Conservation (phyloP, 1,140 invertebrate species). For the Drosophila subobscura region DNA sequence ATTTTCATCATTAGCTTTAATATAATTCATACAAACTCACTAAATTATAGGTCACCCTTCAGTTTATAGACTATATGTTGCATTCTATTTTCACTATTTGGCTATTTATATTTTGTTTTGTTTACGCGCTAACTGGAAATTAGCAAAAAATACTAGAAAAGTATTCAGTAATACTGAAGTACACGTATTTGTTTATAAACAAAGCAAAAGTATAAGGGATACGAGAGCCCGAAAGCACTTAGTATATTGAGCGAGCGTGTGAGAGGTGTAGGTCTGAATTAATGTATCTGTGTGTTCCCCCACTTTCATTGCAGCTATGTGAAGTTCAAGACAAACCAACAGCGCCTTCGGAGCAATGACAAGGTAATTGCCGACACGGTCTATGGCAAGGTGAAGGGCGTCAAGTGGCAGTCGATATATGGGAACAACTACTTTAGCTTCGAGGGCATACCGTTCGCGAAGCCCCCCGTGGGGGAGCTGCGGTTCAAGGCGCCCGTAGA, state of each 20-base stretch:
- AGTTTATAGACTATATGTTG: neutral
- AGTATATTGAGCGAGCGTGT: too few species aligned
- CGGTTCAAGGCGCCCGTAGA: constrained; percentile 85
- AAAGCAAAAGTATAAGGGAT: constrained; percentile 15
- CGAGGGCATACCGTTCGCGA: constrained; percentile 86
- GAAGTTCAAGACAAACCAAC: constrained; percentile 81
- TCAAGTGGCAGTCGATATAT: constrained; percentile 71
- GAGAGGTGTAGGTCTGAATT: too few species aligned
- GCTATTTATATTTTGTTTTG: constrained; percentile 45
- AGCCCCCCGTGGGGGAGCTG: constrained; percentile 84
- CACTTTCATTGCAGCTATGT: constrained; percentile 65
- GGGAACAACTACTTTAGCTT: constrained; percentile 83
- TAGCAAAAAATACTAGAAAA: constrained; percentile 46
- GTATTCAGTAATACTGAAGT: neutral
- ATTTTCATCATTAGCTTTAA: too few species aligned
- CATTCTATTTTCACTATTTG: constrained; percentile 19
- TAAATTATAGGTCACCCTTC: constrained; percentile 18
- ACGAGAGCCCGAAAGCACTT: too few species aligned
- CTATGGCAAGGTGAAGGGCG: constrained; percentile 77
- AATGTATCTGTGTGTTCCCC: neutral
- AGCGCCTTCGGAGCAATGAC: constrained; percentile 75
- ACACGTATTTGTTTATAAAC: constrained; percentile 52
- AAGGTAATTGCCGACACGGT: constrained; percentile 72
- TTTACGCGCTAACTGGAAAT: constrained; percentile 48
- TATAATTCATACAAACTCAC: neutral